Evolutionary conservation across 1,140 invertebrate genomes (phyloP), one percentile per base, ranked within the genome.

Genomic region (Neodiprion virginianus): DNA sequence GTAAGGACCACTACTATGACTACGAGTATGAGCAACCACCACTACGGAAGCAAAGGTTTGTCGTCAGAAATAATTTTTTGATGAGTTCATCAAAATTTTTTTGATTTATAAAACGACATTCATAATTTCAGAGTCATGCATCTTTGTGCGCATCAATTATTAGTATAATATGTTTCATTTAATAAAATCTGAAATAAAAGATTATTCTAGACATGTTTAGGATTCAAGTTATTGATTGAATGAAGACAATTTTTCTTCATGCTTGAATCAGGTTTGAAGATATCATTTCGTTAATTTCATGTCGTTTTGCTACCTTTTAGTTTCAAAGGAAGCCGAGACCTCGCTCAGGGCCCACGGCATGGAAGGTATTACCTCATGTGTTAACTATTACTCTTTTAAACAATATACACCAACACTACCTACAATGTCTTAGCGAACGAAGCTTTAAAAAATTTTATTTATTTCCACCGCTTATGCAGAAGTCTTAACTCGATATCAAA

Each of bases 1-100:
- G 83, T 81, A 87, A 86, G 82, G 85, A 88, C 77, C 82, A 83
- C 73, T 84, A 85, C 75, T 80, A 77, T 72, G 85, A 88, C 72
- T 76, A 85, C 76, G 85, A 88, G 65, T 81, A 83, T 21, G 78
- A 81, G 76, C 40, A 69, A 11, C 40, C 67, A 14, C 81, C 79
- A 77, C 81, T 81, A 72, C 83, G 83, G 65, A 84, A 82, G 74
- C 85, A 87, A 82, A 88, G 86, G 86, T 88, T 78, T 73, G 80
- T 80, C 73, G 68, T 69, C 69, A 73, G 53, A 48, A 48, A 12
- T 72, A 40, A 70, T 28, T 73, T 74, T 21, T 7, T 66, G 61
- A 66, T n/a, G 5, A 66, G 11, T 69, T 69, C 5, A 69, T 21
- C 9, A 14, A 49, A 49, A n/a, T 48, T 49, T 10, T 61, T 71